Evolutionary conservation across 2,797 vertebrate genomes (phyloP).

Genomic region (Toxotes lorentzi): DNA sequence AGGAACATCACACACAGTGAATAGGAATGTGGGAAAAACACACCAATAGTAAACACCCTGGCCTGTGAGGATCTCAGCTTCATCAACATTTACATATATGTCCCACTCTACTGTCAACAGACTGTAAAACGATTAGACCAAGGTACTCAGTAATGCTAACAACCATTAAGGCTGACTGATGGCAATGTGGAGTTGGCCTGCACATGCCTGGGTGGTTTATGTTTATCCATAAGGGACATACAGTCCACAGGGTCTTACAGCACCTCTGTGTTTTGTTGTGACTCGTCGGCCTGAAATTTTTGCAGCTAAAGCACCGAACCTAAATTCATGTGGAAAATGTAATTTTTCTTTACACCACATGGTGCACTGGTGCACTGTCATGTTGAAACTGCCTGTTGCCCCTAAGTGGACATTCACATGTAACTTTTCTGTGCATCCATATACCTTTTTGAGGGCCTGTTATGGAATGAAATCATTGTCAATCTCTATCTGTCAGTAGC

Average conservation of each 20-base stretch:
- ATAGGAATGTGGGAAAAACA: conserved; percentile 5
- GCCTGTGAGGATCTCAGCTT: not conserved
- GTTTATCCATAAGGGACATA: conserved; percentile 55
- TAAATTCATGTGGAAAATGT: not conserved
- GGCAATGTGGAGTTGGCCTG: conserved; percentile 6
- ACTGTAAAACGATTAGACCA: conserved; percentile 53
- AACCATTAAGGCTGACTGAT: conserved; percentile 69
- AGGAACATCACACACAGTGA: conserved; percentile 19
- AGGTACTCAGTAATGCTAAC: conserved; percentile 61
- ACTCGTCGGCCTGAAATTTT: no score
- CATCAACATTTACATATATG: conserved; percentile 60
- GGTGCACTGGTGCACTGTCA: no score
- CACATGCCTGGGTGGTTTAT: conserved; percentile 24
- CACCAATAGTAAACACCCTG: conserved; percentile 23
- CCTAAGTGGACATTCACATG: not conserved
- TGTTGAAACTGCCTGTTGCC: not conserved
- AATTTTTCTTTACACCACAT: not conserved
- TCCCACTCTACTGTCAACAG: conserved; percentile 53
- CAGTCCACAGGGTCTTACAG: conserved; percentile 14
- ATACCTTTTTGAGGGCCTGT: not conserved
- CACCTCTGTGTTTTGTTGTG: not conserved
- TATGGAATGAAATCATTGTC: conserved; percentile 5
- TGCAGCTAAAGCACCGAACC: no score
- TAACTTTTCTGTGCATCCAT: not conserved
- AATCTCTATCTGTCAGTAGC: not conserved